phyloP scores from a whole-genome alignment of 2,888 invertebrate species.

The Celastrina argiolus region DNA sequence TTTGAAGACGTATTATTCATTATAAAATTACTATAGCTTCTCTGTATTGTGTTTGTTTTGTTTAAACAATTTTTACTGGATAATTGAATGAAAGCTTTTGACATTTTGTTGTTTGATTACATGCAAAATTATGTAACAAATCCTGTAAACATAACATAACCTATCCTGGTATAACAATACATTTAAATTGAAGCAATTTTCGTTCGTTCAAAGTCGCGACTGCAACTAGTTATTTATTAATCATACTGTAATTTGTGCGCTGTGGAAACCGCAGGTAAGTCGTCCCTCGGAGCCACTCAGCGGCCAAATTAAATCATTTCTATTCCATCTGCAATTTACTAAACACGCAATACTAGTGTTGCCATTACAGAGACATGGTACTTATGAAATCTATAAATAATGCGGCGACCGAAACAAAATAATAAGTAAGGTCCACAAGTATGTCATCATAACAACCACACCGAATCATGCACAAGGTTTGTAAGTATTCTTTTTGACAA shows the following conservation, averaged over 20 bases:
- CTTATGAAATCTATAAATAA: constrained; percentile 26
- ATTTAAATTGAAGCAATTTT: neutral
- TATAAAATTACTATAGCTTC: too few species aligned
- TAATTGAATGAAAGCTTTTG: too few species aligned
- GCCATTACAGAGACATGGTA: constrained; percentile 46
- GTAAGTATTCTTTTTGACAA: neutral
- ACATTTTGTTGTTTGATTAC: too few species aligned
- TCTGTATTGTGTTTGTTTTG: too few species aligned
- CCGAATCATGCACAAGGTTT: neutral
- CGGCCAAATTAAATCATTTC: constrained; percentile 71
- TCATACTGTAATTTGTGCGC: constrained; percentile 27
- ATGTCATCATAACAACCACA: neutral
- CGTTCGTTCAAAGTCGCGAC: neutral
- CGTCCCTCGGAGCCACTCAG: constrained; percentile 55
- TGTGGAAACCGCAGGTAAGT: constrained; percentile 37
- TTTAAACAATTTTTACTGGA: too few species aligned
- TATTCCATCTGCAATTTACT: constrained; percentile 59
- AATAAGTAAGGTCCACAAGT: neutral
- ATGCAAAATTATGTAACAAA: too few species aligned
- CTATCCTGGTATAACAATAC: neutral
- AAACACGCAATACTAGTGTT: constrained; percentile 55
- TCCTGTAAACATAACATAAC: too few species aligned
- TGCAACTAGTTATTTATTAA: constrained; percentile 5
- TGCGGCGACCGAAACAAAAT: constrained; percentile 16
- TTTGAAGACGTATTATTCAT: too few species aligned